Conservation (phyloP, 2,113 vertebrate genomes). For the Zingel zingel region DNA sequence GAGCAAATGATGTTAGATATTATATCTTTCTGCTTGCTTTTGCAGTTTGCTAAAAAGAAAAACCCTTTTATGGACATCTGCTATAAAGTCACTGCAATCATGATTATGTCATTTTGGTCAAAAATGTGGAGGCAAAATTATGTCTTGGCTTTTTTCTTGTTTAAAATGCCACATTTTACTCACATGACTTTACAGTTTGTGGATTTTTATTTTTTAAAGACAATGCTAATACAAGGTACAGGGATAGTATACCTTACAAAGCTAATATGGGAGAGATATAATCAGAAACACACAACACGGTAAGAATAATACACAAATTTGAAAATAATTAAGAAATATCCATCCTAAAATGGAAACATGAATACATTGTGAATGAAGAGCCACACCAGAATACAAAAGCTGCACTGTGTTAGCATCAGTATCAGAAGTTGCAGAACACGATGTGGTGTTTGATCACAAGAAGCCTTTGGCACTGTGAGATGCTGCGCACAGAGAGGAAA, state of each 20-base stretch:
- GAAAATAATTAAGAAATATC: neutral
- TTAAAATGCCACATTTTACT: neutral
- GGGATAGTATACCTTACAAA: neutral
- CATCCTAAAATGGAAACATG: neutral
- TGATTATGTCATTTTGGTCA: neutral
- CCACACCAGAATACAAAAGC: constrained; percentile 57
- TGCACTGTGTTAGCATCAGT: constrained; percentile 51
- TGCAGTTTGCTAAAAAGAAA: no score
- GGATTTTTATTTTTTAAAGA: constrained; percentile 5
- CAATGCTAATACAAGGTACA: neutral
- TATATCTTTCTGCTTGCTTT: no score
- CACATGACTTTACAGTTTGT: neutral
- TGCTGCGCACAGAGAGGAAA: constrained; percentile 54
- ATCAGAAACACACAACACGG: constrained; percentile 1
- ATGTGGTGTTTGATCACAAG: constrained; percentile 79
- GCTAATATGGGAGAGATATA: neutral
- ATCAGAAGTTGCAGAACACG: constrained; percentile 69
- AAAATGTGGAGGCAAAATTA: neutral
- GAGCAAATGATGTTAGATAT: neutral
- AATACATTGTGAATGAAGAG: constrained; percentile 57
- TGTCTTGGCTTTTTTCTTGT: no score
- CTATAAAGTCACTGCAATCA: neutral
- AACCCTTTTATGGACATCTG: neutral
- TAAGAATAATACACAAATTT: neutral
- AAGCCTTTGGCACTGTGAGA: constrained; percentile 71